Evolutionary conservation across 2,797 vertebrate genomes (phyloP).

Genomic region (Oreortyx pictus): DNA sequence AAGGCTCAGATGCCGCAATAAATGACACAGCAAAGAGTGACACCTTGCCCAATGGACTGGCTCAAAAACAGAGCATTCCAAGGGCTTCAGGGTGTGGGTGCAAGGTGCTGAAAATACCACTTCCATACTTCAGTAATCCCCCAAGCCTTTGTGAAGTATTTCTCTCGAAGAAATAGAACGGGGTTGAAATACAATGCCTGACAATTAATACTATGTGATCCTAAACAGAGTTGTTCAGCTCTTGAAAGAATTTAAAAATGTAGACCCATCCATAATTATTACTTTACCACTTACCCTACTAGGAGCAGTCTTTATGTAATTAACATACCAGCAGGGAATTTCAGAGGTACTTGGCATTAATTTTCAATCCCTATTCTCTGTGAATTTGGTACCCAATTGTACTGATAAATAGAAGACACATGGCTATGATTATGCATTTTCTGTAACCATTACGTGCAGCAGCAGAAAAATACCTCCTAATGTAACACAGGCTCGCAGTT

Average conservation of each 20-base stretch:
- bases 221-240: not conserved
- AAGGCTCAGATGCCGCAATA: constrained; percentile 49
- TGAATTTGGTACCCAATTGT: constrained; percentile 50
- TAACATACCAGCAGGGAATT: constrained; percentile 67
- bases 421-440: constrained; percentile 10
- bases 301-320: constrained; percentile 62
- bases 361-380: constrained; percentile 54
- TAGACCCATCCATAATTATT: constrained; percentile 60
- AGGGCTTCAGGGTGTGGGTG: constrained; percentile 26
- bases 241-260: constrained; percentile 58
- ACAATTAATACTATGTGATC: constrained; percentile 1
- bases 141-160: not conserved
- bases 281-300: constrained; percentile 63
- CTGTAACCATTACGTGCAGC: not conserved
- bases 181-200: not conserved
- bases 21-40: constrained; percentile 33
- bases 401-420: constrained; percentile 64
- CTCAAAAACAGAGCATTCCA: constrained; percentile 36
- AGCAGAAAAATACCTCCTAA: constrained; percentile 23
- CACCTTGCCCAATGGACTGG: constrained; percentile 24
- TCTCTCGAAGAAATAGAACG: not conserved
- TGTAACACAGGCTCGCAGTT: not conserved
- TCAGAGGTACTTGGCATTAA: constrained; percentile 62
- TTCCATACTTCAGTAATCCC: not conserved
- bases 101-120: not conserved